A percentile compares a stretch with the other conserved stretches of the same genome.
Evolutionary conservation across 30 jellyfish, hydroid and myxozoan genomes (phyloP).

Genomic region (Nemopilema nomurai): DNA sequence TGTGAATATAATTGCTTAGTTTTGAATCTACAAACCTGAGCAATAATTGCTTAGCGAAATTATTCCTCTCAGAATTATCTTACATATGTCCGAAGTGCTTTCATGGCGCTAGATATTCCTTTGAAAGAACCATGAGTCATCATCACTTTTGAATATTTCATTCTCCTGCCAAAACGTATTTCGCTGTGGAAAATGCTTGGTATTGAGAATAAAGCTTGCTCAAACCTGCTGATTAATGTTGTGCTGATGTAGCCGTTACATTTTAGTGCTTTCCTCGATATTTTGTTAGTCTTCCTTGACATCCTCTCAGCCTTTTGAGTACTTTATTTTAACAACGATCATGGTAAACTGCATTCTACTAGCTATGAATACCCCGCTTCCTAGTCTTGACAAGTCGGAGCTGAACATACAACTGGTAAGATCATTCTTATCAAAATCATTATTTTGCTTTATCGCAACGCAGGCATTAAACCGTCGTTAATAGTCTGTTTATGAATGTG

Average conservation of each 20-base stretch:
- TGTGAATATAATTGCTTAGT: background rate
- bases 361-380: slow-evolving; percentile 93
- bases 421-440: background rate
- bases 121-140: background rate
- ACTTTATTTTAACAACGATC: slow-evolving; percentile 82
- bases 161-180: background rate
- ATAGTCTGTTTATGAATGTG: background rate
- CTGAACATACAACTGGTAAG: slow-evolving; percentile 85
- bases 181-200: background rate
- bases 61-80: no score
- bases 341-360: slow-evolving; percentile 87
- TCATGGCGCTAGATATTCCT: background rate
- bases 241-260: background rate
- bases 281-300: slow-evolving; percentile 35
- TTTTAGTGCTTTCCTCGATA: background rate
- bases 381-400: slow-evolving; percentile 79
- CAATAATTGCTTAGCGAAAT: background rate
- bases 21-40: background rate
- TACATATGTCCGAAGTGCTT: no score
- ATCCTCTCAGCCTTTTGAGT: slow-evolving; percentile 81
- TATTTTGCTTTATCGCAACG: background rate
- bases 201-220: background rate
- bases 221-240: background rate
- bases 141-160: background rate
- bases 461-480: background rate